phyloP scores from a whole-genome alignment of 2,797 vertebrate genomes.

The Lacerta agilis region DNA sequence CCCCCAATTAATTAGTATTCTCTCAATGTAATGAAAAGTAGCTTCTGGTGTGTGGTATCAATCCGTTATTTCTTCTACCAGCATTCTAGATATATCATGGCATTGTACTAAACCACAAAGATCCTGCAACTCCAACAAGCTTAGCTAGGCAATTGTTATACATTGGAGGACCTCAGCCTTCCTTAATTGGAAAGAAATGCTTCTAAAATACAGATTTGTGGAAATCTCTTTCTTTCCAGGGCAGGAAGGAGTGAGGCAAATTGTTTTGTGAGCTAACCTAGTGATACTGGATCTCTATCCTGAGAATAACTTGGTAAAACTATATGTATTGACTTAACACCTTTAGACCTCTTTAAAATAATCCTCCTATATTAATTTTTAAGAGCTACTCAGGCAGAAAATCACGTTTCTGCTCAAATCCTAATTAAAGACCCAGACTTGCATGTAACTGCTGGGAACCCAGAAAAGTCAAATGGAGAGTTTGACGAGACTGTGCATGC shows the following conservation, averaged over 20 bases:
- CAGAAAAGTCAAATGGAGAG: constrained; percentile 18
- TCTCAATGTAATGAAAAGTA: background rate
- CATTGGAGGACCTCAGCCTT: background rate
- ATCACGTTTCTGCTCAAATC: constrained; percentile 17
- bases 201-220: background rate
- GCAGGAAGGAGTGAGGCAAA: constrained; percentile 10
- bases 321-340: constrained; percentile 9
- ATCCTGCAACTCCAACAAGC: background rate
- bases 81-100: background rate
- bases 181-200: background rate
- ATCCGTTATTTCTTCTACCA: background rate
- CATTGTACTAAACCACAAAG: background rate
- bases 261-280: background rate
- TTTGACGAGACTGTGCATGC: background rate
- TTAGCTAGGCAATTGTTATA: background rate
- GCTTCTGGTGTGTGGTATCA: background rate
- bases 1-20: background rate
- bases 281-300: background rate
- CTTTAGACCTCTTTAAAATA: constrained; percentile 36
- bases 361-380: constrained; percentile 31
- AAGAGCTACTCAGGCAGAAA: constrained; percentile 37
- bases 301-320: constrained; percentile 30
- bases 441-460: constrained; percentile 6
- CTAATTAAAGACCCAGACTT: constrained; percentile 33
- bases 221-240: background rate